phyloP scores from a whole-genome alignment of 2,888 invertebrate species.

The Synergus laeviventris region DNA sequence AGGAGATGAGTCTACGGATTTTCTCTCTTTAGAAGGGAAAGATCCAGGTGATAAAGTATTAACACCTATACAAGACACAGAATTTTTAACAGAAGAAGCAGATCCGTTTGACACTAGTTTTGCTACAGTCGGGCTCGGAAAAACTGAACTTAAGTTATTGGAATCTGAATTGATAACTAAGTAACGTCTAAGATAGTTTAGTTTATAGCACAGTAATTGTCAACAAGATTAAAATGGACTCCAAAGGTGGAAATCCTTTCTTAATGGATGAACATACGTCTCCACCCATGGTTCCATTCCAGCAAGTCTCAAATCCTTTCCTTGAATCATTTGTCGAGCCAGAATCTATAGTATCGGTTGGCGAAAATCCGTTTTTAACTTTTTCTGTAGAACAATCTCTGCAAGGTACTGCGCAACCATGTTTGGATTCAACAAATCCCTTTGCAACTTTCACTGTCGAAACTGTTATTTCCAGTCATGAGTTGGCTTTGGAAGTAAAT shows the following conservation, averaged over 20 bases:
- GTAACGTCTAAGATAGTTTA: conserved; percentile 50
- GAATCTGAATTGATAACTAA: conserved; percentile 84
- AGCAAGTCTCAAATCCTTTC: conserved; percentile 82
- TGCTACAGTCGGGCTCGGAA: conserved; percentile 85
- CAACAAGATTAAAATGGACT: conserved; percentile 77
- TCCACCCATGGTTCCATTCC: conserved; percentile 79
- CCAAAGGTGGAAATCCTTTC: conserved; percentile 86
- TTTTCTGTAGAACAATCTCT: conserved; percentile 65
- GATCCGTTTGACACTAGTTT: conserved; percentile 93
- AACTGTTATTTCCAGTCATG: conserved; percentile 41
- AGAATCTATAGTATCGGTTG: conserved; percentile 82
- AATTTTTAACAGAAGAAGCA: conserved; percentile 74
- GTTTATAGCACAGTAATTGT: neutral
- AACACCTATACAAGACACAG: conserved; percentile 72
- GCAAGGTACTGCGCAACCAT: conserved; percentile 48
- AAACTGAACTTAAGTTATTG: conserved; percentile 85
- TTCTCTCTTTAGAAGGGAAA: conserved; percentile 77
- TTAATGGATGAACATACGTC: conserved; percentile 83
- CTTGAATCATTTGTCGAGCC: conserved; percentile 76
- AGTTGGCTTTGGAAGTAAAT: neutral
- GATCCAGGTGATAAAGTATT: conserved; percentile 76
- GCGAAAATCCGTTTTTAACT: conserved; percentile 74
- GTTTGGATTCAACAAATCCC: conserved; percentile 73
- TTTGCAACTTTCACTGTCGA: conserved; percentile 72
- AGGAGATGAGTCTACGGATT: conserved; percentile 70